Conservation (phyloP, 2,888 invertebrate species). For the Dryobota labecula region DNA sequence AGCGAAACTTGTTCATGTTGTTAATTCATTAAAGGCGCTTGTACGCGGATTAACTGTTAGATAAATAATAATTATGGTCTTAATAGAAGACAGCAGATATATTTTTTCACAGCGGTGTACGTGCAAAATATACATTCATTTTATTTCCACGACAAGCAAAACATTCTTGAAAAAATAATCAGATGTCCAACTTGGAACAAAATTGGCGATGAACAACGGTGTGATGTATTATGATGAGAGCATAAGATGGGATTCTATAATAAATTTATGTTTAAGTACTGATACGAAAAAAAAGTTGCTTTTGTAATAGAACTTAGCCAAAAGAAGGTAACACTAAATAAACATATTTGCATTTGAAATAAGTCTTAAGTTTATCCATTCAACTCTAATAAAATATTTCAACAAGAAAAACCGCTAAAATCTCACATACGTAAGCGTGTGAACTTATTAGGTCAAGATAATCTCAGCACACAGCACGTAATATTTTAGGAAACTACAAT, state of each 20-base stretch:
- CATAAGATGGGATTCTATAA: not conserved
- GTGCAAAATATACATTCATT: not conserved
- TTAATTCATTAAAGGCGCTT: conserved; percentile 39
- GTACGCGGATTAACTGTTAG: not conserved
- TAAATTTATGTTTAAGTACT: not conserved
- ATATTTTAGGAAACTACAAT: not conserved
- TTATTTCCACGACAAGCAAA: not conserved
- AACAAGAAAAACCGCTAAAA: conserved; percentile 22
- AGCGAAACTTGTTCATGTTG: conserved; percentile 25
- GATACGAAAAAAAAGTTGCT: not conserved
- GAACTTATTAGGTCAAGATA: conserved; percentile 48
- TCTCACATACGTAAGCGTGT: conserved; percentile 17
- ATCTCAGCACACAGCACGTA: conserved; percentile 9
- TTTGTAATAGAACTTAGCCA: not conserved
- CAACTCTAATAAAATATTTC: conserved; percentile 1
- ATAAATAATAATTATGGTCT: conserved; percentile 6
- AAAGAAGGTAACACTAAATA: too few species aligned
- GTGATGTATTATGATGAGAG: not conserved
- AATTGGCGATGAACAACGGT: not conserved
- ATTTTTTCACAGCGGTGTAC: not conserved
- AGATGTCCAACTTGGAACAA: not conserved
- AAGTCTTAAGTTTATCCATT: not conserved
- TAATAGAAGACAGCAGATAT: not conserved
- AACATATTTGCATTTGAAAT: not conserved
- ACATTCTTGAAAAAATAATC: not conserved